Conservation (phyloP, 1,140 invertebrate genomes). For the Marisa cornuarietis region DNA sequence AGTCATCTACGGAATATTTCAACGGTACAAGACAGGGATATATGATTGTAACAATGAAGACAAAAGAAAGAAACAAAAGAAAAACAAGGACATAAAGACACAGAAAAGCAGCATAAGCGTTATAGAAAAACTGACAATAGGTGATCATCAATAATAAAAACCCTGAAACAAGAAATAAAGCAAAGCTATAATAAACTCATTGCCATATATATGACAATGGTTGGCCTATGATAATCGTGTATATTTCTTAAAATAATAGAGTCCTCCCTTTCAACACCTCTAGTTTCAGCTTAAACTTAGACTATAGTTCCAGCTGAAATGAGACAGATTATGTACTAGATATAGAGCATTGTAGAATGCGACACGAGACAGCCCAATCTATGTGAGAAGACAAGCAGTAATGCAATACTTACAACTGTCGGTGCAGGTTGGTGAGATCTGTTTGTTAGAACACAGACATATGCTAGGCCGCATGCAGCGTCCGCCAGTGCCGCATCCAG, state of each 20-base stretch:
- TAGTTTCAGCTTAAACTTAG: no score
- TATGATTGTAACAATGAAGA: background rate
- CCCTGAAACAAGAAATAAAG: no score
- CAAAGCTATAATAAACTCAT: no score
- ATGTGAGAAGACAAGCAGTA: background rate
- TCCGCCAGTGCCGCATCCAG: conserved; percentile 77
- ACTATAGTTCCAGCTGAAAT: no score
- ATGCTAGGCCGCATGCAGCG: conserved; percentile 84
- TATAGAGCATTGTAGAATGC: no score
- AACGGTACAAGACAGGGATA: background rate
- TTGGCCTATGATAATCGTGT: background rate
- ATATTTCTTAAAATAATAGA: background rate
- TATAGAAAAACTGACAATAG: background rate
- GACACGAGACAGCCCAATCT: no score
- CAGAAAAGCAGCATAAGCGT: background rate
- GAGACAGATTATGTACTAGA: no score
- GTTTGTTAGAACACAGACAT: conserved; percentile 77
- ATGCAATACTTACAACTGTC: background rate
- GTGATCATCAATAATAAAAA: background rate
- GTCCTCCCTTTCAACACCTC: background rate
- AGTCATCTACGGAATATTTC: conserved; percentile 74
- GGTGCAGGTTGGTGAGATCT: conserved; percentile 41
- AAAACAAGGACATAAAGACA: background rate
- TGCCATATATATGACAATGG: no score
- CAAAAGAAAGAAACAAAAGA: conserved; percentile 9